Percentiles rank a stretch among this genome's conserved stretches.
Conservation (phyloP, 2,113 vertebrate species). For the Chionomys nivalis region DNA sequence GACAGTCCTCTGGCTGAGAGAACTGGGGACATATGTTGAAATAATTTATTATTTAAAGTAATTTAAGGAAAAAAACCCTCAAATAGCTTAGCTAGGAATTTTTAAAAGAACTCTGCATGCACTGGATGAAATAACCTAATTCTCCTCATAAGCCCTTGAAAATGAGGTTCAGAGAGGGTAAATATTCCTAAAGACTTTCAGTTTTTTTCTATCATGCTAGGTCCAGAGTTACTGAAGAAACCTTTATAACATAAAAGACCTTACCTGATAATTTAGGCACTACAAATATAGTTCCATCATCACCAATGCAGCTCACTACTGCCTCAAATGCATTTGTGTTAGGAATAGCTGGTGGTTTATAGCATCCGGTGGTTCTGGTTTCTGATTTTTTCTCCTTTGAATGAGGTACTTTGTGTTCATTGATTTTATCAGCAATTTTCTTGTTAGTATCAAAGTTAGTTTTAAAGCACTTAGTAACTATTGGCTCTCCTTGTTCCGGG, state of each 20-base stretch:
- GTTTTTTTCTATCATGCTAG: neutral
- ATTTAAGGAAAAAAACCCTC: neutral
- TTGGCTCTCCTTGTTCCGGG: slow-evolving; percentile 41
- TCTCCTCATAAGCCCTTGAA: neutral
- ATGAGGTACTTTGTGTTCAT: slow-evolving; percentile 43
- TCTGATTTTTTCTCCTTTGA: neutral
- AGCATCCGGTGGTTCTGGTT: slow-evolving; percentile 77
- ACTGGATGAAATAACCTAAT: slow-evolving; percentile 25
- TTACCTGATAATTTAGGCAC: slow-evolving; percentile 87
- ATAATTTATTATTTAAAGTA: neutral
- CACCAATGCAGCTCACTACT: slow-evolving; percentile 88
- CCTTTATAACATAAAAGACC: slow-evolving; percentile 33
- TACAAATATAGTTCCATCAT: slow-evolving; percentile 91
- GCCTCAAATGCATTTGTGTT: slow-evolving; percentile 83
- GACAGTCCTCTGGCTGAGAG: neutral
- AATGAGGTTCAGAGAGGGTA: neutral
- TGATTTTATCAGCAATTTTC: neutral
- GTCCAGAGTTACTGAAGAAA: neutral
- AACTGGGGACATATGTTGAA: neutral
- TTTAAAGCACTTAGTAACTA: slow-evolving; percentile 28
- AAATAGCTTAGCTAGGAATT: neutral
- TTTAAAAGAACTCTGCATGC: slow-evolving; percentile 18
- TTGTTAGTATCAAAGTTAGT: slow-evolving; percentile 52
- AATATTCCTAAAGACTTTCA: slow-evolving; percentile 4
- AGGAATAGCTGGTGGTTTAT: slow-evolving; percentile 89